These are phyloP conservation scores for Dusona sp. DNA, from an alignment of 2,888 invertebrate genomes.

Conservation along the genomic window DNA sequence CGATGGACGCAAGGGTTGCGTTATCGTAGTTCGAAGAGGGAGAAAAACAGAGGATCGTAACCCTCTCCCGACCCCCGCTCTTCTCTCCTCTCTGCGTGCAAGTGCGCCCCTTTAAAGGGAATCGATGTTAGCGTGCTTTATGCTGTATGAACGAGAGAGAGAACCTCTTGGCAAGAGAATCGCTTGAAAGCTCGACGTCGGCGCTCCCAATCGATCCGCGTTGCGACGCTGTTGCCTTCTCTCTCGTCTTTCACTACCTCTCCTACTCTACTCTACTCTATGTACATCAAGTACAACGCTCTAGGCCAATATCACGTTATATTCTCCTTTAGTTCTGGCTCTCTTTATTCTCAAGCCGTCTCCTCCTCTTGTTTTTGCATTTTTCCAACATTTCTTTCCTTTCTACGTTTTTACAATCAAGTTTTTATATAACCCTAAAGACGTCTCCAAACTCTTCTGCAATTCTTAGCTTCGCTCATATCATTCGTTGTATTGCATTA, in stretches of 20 bases:
- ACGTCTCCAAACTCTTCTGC: not conserved
- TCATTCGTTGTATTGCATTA: not conserved
- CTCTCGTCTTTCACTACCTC: slow-evolving; percentile 41
- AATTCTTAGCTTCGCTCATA: not conserved
- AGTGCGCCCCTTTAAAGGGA: slow-evolving; percentile 62
- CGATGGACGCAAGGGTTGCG: slow-evolving; percentile 45
- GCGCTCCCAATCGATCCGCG: slow-evolving; percentile 68
- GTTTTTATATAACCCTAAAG: not conserved
- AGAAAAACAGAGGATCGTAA: slow-evolving; percentile 58
- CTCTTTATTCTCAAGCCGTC: not conserved
- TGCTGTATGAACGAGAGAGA: slow-evolving; percentile 35
- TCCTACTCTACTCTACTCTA: slow-evolving; percentile 35
- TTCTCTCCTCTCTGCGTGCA: slow-evolving; percentile 27
- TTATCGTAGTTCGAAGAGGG: slow-evolving; percentile 35
- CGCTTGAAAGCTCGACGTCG: slow-evolving; percentile 66
- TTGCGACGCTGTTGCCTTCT: slow-evolving; percentile 66
- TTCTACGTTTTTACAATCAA: not conserved
- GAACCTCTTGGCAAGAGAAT: slow-evolving; percentile 59
- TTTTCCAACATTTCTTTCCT: not conserved
- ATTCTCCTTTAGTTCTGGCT: slow-evolving; percentile 10
- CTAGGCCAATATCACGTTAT: slow-evolving; percentile 45
- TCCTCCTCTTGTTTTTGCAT: not conserved
- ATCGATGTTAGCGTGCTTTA: slow-evolving; percentile 59
- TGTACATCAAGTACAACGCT: slow-evolving; percentile 36
- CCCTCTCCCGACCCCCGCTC: slow-evolving; percentile 50